These are phyloP conservation scores for Dysdera silvatica DNA, from an alignment of 1,140 invertebrate species.

Conservation along the genomic window DNA sequence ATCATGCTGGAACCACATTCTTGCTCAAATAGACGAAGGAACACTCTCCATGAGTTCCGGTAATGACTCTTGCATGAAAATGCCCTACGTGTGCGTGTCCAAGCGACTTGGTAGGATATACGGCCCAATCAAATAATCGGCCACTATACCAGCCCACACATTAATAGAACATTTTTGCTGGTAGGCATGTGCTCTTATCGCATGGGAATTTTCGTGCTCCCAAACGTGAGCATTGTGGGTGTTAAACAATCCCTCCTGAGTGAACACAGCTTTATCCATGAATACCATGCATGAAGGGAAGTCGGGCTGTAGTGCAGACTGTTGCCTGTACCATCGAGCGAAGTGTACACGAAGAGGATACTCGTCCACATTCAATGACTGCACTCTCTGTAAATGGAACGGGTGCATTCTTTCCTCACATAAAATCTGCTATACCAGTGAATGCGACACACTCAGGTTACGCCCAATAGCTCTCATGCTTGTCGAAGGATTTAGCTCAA, in stretches of 20 bases:
- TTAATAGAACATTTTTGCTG: background rate
- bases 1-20: background rate
- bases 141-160: conserved; percentile 5
- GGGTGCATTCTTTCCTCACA: background rate
- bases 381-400: background rate
- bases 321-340: conserved; percentile 3
- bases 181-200: background rate
- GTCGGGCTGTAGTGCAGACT: background rate
- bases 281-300: conserved; percentile 3
- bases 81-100: background rate
- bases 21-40: background rate
- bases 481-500: background rate
- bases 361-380: background rate
- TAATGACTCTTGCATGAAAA: conserved; percentile 3
- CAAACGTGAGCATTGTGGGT: background rate
- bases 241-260: background rate
- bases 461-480: background rate
- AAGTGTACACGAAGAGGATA: background rate
- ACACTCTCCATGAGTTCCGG: background rate
- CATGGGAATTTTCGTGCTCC: background rate
- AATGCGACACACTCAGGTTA: background rate
- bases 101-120: background rate
- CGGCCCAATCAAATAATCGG: background rate
- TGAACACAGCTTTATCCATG: background rate
- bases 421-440: background rate